Evolutionary conservation across 2,113 vertebrate species (phyloP).

Genomic region (Lepus americanus): DNA sequence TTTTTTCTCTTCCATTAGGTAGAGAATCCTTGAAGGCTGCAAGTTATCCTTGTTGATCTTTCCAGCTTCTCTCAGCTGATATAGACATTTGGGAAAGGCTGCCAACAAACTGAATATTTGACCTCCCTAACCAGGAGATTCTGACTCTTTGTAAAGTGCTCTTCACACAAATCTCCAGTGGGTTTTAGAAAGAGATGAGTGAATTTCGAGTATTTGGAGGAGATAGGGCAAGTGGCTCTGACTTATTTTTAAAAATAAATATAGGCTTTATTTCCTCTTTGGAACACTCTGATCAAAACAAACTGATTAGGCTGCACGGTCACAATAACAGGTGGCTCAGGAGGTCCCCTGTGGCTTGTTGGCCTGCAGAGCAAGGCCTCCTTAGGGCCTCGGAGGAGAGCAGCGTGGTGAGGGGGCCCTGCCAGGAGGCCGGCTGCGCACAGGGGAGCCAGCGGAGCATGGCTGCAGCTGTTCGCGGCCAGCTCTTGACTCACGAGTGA

Average conservation of each 20-base stretch:
- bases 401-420: neutral
- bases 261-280: conserved; percentile 74
- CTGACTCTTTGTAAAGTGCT: neutral
- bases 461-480: conserved; percentile 85
- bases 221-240: neutral
- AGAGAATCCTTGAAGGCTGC: neutral
- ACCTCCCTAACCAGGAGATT: neutral
- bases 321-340: conserved; percentile 67
- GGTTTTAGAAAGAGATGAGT: neutral
- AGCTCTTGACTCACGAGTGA: conserved; percentile 83
- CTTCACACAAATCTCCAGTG: neutral
- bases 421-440: accelerated
- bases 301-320: conserved; percentile 55
- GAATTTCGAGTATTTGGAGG: conserved; percentile 50
- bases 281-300: conserved; percentile 78
- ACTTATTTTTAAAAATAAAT: conserved; percentile 36
- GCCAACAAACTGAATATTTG: neutral
- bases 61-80: neutral
- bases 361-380: conserved; percentile 29
- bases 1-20: neutral
- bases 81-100: neutral
- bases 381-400: neutral
- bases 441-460: conserved; percentile 53
- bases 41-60: neutral
- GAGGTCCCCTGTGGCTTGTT: conserved; percentile 61